These are phyloP conservation scores for Eulemur albifrons DNA, from an alignment of 2,797 vertebrate species.

Conservation along the genomic window DNA sequence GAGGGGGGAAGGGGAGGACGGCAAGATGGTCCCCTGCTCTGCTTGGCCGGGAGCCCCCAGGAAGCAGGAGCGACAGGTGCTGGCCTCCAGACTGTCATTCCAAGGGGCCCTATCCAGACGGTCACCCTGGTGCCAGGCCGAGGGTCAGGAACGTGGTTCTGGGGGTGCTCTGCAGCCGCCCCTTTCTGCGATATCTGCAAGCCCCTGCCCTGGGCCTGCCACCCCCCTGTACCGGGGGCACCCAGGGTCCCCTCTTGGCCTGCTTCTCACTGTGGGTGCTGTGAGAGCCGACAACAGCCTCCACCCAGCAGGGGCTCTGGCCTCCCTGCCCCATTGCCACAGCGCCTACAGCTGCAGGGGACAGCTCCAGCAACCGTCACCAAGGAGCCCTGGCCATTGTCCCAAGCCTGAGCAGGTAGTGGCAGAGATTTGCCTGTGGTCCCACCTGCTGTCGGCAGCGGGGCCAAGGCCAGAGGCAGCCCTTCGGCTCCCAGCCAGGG, in stretches of 20 bases:
- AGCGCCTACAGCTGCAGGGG: not conserved
- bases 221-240: too few relatives aligned
- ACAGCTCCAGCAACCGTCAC: rapidly evolving
- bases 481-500: not conserved
- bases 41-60: not conserved
- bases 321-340: not conserved
- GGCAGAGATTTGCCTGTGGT: not conserved
- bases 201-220: not conserved
- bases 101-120: not conserved
- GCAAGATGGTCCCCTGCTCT: not conserved
- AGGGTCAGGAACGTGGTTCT: not conserved
- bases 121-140: not conserved
- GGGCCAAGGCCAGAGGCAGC: not conserved
- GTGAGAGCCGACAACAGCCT: not conserved
- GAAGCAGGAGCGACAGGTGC: not conserved
- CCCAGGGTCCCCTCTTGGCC: not conserved
- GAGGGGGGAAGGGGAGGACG: not conserved
- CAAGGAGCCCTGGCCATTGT: not conserved
- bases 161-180: not conserved
- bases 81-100: not conserved
- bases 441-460: rapidly evolving
- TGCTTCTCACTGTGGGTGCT: not conserved
- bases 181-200: not conserved
- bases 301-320: not conserved
- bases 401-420: not conserved